Conservation (phyloP, 2,113 vertebrate genomes). For the Nothocercus julius region DNA sequence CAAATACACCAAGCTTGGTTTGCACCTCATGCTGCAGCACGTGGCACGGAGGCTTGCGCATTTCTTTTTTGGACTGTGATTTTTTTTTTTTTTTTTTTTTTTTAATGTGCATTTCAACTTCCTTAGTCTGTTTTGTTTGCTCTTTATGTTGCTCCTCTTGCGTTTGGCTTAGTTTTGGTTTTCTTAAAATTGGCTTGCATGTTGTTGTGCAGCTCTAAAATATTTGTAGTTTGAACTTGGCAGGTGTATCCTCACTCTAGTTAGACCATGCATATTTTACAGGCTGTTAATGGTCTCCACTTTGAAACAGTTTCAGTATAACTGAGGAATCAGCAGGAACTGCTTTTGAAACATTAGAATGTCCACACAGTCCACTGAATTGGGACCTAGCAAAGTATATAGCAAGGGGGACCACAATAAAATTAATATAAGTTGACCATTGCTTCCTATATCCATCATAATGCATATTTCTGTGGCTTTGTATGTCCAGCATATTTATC, state of each 20-base stretch:
- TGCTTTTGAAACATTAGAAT: not conserved
- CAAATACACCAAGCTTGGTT: not conserved
- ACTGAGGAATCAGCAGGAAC: not conserved
- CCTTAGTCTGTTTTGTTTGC: not conserved
- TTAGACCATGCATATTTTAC: not conserved
- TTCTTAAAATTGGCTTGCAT: not conserved
- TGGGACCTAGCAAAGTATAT: not conserved
- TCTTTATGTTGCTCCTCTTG: not conserved
- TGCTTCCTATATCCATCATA: not conserved
- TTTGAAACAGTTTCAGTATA: not conserved
- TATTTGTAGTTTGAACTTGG: not conserved
- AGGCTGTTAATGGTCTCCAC: not conserved
- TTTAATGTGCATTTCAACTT: not conserved
- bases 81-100: not conserved
- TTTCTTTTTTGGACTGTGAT: not conserved
- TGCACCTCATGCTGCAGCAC: not conserved
- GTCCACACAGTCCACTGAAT: not conserved
- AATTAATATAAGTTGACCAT: not conserved
- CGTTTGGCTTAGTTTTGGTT: not conserved
- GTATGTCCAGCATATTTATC: not conserved
- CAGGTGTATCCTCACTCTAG: not conserved
- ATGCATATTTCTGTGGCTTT: no score
- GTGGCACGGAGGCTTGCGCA: not conserved
- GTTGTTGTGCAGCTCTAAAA: not conserved
- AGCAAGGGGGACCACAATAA: not conserved